Evolutionary conservation across 2,797 vertebrate genomes (phyloP).

Genomic region (Hirundo rustica): DNA sequence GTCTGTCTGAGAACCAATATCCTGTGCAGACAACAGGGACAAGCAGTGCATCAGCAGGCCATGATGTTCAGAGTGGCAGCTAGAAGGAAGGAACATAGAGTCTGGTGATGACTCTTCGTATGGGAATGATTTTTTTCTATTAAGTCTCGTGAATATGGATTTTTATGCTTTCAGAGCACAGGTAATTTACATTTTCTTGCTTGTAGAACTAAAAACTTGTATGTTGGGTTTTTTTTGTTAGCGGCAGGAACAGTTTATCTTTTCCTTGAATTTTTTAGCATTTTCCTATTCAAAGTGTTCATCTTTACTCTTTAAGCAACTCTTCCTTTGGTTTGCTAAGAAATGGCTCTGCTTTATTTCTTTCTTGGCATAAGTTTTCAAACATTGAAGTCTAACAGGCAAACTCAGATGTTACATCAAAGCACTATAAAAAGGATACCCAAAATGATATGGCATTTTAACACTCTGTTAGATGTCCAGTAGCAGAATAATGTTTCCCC

Average conservation of each 20-base stretch:
- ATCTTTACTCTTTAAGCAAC: neutral
- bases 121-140: neutral
- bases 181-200: neutral
- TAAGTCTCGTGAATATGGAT: neutral
- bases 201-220: neutral
- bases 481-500: neutral
- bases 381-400: neutral
- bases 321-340: neutral
- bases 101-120: neutral
- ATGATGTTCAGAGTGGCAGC: neutral
- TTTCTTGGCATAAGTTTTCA: neutral
- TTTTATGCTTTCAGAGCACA: neutral
- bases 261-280: neutral
- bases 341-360: neutral
- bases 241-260: neutral
- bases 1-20: neutral
- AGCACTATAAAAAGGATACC: neutral
- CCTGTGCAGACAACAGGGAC: neutral
- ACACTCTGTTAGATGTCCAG: neutral
- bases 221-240: neutral
- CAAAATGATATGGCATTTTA: neutral
- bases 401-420: neutral
- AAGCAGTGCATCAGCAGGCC: neutral
- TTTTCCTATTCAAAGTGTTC: neutral
- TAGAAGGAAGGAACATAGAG: neutral